Evolutionary conservation across 1,140 invertebrate species (phyloP), one percentile per base, ranked within the genome.

Genomic region (Carcinoscorpius rotundicauda): DNA sequence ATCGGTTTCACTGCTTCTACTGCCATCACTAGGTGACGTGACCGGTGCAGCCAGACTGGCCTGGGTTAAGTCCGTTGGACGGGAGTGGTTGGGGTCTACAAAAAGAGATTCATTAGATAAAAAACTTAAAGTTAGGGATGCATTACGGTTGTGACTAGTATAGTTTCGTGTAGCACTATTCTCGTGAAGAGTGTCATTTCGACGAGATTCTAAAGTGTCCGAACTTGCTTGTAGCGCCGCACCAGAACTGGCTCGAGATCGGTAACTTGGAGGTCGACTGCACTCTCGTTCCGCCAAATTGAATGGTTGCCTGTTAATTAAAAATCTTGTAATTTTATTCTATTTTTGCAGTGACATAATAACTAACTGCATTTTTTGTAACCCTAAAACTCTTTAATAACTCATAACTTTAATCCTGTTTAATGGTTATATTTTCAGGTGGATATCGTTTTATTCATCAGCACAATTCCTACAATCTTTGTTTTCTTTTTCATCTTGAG

Each of bases 191-290:
- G 53, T 55, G 53, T 55, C 53, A 55, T 55, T 59, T 9, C 60
- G 65, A 50, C 63, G 58, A 4, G 68, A 65, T n/a, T 65, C 62
- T 6, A 67, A 52, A 6, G 67, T 68, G 48, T 68, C 65, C 49
- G 64, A 69, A 59, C 55, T 64, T 49, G 63, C 59, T 11, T 60
- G 56, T 51, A 67, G 60, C 4, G 65, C 65, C n/a, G 59, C 60
- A 3, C 65, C 66, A 48, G 69, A 70, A 66, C 69, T 71, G 58
- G 76, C 74, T 60, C 81, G 71, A 9, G 79, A 81, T 58, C 82
- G 75, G 69, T 84, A 83, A 73, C 82, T 84, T 4, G 83, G 83
- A 9, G 83, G 83, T 64, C 82, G 76, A 71, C 81, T 80, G 66
- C 75, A 67, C 50, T 73, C 71, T 10, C 69, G 64, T 5, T 72